These are phyloP conservation scores for Nasua narica DNA, from an alignment of 2,797 vertebrate species.

Conservation along the genomic window DNA sequence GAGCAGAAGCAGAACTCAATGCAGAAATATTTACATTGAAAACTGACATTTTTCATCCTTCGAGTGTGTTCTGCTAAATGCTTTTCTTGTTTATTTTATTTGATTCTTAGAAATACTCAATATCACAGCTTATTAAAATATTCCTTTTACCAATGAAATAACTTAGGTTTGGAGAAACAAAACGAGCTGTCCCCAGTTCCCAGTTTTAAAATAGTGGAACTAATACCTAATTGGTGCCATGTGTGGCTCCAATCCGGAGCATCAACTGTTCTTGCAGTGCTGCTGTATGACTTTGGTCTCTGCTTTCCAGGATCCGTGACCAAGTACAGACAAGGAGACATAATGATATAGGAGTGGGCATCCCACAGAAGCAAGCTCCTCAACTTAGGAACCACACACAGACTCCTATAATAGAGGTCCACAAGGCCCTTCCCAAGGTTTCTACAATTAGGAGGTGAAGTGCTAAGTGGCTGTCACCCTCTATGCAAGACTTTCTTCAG, in stretches of 20 bases:
- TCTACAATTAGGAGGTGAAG: background rate
- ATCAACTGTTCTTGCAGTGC: background rate
- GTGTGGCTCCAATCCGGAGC: background rate
- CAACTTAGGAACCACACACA: background rate
- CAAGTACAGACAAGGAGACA: background rate
- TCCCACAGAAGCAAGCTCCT: background rate
- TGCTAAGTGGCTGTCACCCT: background rate
- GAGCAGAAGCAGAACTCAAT: background rate
- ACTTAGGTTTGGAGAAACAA: background rate
- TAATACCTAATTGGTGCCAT: background rate
- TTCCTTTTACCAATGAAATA: background rate
- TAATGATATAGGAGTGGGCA: background rate
- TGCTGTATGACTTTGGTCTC: too few relatives aligned
- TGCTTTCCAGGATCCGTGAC: background rate
- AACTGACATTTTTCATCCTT: background rate
- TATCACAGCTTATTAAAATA: background rate
- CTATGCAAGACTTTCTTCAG: background rate
- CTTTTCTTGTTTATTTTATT: background rate
- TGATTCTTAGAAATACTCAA: background rate
- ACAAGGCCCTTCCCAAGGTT: background rate
- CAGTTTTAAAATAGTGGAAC: background rate
- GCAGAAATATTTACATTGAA: background rate
- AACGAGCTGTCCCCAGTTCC: background rate
- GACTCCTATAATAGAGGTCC: too few relatives aligned
- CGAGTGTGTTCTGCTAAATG: background rate